phyloP scores from a whole-genome alignment of 2,888 invertebrate species.

The Patella ulyssiponensis region DNA sequence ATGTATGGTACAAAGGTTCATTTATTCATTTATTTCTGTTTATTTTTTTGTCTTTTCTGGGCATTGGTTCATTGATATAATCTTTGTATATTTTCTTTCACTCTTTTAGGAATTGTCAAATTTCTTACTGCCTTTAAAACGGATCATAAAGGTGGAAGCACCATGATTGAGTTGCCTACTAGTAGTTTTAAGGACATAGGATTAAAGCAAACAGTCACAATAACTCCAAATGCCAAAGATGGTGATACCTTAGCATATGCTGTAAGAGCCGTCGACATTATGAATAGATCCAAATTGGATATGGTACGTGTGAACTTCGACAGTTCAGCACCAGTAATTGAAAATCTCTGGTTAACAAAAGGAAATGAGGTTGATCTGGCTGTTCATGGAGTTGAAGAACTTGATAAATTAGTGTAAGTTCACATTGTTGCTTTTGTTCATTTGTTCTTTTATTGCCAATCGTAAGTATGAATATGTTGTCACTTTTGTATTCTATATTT shows the following conservation, averaged over 20 bases:
- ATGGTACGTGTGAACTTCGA: constrained; percentile 36
- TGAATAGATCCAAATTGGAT: constrained; percentile 31
- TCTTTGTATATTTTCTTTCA: too few relatives aligned
- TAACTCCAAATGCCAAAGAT: constrained; percentile 26
- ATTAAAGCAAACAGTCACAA: constrained; percentile 14
- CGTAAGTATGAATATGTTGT: too few relatives aligned
- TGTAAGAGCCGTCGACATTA: constrained; percentile 37
- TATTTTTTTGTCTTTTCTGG: too few relatives aligned
- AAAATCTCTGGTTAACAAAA: constrained; percentile 40
- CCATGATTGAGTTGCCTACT: constrained; percentile 1
- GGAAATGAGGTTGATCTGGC: constrained; percentile 31
- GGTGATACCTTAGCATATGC: constrained; percentile 38
- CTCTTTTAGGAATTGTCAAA: constrained; percentile 33
- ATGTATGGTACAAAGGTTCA: too few relatives aligned
- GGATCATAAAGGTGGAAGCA: constrained; percentile 23
- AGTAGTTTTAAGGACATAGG: neutral
- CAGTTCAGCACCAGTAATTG: constrained; percentile 39
- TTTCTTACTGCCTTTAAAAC: constrained; percentile 30
- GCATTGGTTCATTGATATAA: too few relatives aligned
- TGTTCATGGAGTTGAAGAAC: constrained; percentile 39
- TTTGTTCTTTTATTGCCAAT: too few relatives aligned
- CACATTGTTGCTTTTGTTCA: too few relatives aligned
- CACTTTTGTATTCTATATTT: too few relatives aligned
- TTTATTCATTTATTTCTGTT: too few relatives aligned
- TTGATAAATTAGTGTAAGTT: constrained; percentile 33